Base-by-base conservation (phyloP, 1,140 invertebrate genomes). In the Pseudomyrmex cubaensis region DNA sequence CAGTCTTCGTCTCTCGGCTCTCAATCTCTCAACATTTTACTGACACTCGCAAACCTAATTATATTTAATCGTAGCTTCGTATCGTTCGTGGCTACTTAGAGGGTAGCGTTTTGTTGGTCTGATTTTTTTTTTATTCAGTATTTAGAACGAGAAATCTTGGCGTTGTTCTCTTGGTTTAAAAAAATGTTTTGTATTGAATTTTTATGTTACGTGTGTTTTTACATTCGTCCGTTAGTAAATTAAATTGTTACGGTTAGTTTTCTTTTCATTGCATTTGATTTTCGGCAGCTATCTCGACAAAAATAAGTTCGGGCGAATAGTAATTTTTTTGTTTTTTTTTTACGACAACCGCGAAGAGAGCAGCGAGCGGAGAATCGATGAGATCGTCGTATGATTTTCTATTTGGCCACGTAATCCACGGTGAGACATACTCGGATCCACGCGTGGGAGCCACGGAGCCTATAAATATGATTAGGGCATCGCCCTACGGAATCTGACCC, bases 391-490 rank as follows among this genome's bases (percentile, higher is more conserved):
- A 88, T 85, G 87, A 76, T 85, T 91, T 90, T 89, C 87, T 89
- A 91, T 93, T 92, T 91, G 89, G 87, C 83, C 69, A 82, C 88
- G 92, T 91, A 93, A 92, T 91, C 91, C 87, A 78, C 78, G 82
- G 85, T 92, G 89, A 89, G 83, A 83, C 75, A 89, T 74, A 84
- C 82, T 73, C 46, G 72, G 61, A 88, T 88, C 85, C 64, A 48
- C 61, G 83, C 61, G 62, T 67, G 69, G 87, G 86, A 90, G 63
- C 72, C 85, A 78, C 76, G 66, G 85, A 87, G 74, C 82, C 90
- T 91, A 93, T 93, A 94, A 94, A 94, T 93, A 94, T 93, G 92
- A 94, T 94, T 92, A 91, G 92, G 90, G 89, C 88, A 91, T 90
- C 90, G 92, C 88, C 72, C 85, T 70, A 85, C 62, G 74, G 72